Evolutionary conservation across 2,113 vertebrate genomes (phyloP).

Genomic region (Crotalus helleri): DNA sequence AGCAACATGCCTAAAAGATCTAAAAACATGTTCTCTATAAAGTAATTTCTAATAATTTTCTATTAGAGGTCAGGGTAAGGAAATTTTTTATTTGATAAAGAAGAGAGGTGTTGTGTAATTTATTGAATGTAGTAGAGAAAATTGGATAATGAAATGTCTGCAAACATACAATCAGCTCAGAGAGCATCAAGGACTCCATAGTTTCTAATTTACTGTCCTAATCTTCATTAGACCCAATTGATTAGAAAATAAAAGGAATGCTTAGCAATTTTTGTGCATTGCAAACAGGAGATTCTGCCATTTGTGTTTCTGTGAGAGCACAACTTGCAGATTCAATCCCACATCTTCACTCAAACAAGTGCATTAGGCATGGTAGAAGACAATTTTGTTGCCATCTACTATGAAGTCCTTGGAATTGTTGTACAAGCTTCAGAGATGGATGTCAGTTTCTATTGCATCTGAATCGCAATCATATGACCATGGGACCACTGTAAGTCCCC

Average conservation of each 20-base stretch:
- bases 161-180: background rate
- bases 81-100: constrained; percentile 8
- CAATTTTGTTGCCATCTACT: background rate
- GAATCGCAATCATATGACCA: background rate
- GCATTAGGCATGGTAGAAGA: background rate
- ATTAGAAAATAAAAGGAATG: background rate
- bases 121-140: background rate
- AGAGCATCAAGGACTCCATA: background rate
- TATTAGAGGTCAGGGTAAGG: background rate
- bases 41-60: constrained; percentile 9
- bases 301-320: background rate
- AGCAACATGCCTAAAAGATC: constrained; percentile 21
- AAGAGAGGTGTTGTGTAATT: background rate
- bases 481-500: background rate
- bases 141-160: background rate
- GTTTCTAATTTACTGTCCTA: background rate
- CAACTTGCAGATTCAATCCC: background rate
- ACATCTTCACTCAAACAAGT: background rate
- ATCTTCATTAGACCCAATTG: background rate
- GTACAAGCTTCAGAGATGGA: background rate
- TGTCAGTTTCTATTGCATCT: background rate
- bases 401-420: background rate
- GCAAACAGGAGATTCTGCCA: background rate
- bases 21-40: constrained; percentile 15
- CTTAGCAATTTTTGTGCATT: background rate